Evolutionary conservation across 1,140 invertebrate genomes (phyloP).

Genomic region (Bombus affinis): DNA sequence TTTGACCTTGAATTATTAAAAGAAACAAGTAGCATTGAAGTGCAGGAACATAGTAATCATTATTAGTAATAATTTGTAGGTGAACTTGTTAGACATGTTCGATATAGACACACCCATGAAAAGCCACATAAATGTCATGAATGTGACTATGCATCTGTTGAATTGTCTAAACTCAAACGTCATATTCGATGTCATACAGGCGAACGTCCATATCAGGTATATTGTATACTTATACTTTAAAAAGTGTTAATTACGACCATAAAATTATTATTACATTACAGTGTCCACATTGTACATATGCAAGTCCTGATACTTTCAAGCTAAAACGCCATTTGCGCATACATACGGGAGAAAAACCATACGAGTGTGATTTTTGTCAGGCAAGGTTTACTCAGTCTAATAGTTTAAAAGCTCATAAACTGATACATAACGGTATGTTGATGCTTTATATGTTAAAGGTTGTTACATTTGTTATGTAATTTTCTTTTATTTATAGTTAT

Average conservation of each 20-base stretch:
- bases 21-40: not conserved
- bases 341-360: slow-evolving; percentile 97
- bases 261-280: slow-evolving; percentile 75
- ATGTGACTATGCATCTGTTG: slow-evolving; percentile 97
- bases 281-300: slow-evolving; percentile 98
- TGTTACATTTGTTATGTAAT: not conserved
- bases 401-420: slow-evolving; percentile 95
- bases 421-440: slow-evolving; percentile 94
- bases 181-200: slow-evolving; percentile 97
- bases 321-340: slow-evolving; percentile 97
- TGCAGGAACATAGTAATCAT: not conserved
- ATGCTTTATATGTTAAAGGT: not conserved
- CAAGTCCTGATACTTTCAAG: slow-evolving; percentile 98
- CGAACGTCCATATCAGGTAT: slow-evolving; percentile 90
- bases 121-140: slow-evolving; percentile 97
- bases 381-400: slow-evolving; percentile 98
- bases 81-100: slow-evolving; percentile 95
- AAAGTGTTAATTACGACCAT: not conserved
- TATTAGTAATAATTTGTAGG: slow-evolving; percentile 83
- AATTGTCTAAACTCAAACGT: slow-evolving; percentile 95
- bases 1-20: not conserved
- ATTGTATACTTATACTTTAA: slow-evolving; percentile 82
- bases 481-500: not conserved
- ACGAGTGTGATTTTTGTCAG: slow-evolving; percentile 96
- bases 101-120: slow-evolving; percentile 96